Conservation (phyloP, 2,797 vertebrate species). For the Cossypha polioptera region DNA sequence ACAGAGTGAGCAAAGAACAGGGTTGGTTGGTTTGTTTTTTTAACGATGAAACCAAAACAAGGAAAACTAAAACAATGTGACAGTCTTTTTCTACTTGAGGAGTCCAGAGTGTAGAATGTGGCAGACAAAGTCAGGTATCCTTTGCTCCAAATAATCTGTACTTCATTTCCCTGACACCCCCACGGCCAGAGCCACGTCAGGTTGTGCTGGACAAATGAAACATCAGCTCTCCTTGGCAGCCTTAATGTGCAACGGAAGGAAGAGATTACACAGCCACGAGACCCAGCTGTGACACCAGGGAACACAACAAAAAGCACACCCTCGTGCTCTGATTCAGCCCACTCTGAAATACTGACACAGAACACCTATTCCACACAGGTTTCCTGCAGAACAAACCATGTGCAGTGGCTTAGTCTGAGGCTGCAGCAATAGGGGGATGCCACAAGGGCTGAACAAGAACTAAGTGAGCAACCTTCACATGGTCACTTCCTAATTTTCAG, state of each 20-base stretch:
- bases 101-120: accelerated
- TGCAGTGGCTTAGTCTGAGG: accelerated
- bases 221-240: not conserved
- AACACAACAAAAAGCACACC: not conserved
- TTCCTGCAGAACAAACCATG: not conserved
- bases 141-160: not conserved
- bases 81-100: not conserved
- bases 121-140: not conserved
- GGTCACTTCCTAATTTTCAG: not conserved
- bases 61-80: not conserved
- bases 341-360: not conserved
- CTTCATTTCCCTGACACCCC: not conserved
- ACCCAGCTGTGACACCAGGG: not conserved
- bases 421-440: not conserved
- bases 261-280: not conserved
- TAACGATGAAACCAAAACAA: not conserved
- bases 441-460: not conserved
- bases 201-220: not conserved
- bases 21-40: not conserved
- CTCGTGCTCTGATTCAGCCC: not conserved
- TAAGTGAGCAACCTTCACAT: accelerated
- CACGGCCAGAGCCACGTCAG: not conserved
- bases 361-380: not conserved
- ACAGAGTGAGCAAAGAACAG: not conserved
- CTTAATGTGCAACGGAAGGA: not conserved